Conservation (phyloP, 2,113 vertebrate genomes). For the Aphelocoma coerulescens region DNA sequence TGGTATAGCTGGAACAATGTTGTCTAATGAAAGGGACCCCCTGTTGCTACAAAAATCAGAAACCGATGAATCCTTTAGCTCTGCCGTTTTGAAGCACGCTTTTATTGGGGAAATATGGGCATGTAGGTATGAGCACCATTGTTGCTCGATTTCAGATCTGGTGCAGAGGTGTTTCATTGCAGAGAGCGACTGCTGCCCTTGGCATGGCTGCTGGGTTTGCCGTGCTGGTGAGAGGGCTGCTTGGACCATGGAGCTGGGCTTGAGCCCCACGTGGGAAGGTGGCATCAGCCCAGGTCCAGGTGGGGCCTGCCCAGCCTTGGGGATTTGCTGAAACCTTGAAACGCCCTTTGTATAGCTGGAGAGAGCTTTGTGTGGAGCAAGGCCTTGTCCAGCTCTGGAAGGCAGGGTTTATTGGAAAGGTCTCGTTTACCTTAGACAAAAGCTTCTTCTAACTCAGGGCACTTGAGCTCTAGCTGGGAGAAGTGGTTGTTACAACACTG, state of each 20-base stretch:
- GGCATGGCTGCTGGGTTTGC: rapidly evolving
- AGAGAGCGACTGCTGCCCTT: neutral
- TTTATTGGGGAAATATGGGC: neutral
- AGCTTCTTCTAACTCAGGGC: neutral
- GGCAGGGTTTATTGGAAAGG: neutral
- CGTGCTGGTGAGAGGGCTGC: neutral
- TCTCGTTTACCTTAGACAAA: constrained; percentile 9
- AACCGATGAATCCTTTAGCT: neutral
- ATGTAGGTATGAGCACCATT: neutral
- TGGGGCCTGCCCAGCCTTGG: neutral
- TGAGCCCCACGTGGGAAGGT: rapidly evolving
- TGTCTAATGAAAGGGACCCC: constrained; percentile 22
- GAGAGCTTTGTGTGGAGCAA: neutral
- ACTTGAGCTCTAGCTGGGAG: neutral
- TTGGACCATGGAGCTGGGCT: neutral
- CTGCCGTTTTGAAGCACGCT: neutral
- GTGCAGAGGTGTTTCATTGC: neutral
- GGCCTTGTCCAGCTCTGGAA: neutral
- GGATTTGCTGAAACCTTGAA: neutral
- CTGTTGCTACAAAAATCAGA: constrained; percentile 38
- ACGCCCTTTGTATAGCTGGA: neutral
- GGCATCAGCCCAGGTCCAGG: neutral
- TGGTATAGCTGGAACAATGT: constrained; percentile 13
- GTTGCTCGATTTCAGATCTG: neutral
- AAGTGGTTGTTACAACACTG: neutral